Evolutionary conservation across 2,113 vertebrate species (phyloP).

Genomic region (Micronisus gabar): DNA sequence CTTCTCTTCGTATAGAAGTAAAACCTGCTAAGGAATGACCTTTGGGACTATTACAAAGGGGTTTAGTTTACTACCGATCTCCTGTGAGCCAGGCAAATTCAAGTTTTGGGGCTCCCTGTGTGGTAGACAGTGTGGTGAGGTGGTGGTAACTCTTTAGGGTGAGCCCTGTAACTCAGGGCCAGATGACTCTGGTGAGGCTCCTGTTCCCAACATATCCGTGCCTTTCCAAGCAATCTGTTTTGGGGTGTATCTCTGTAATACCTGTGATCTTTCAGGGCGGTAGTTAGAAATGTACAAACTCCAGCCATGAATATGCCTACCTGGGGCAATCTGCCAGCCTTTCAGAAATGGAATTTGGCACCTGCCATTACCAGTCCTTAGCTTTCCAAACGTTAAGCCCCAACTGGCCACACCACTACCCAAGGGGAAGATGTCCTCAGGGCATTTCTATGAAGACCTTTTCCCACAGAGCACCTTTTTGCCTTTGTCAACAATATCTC

Average conservation of each 20-base stretch:
- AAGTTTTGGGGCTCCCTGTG: neutral
- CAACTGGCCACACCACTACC: neutral
- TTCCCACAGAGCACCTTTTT: neutral
- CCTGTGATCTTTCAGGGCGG: too few species aligned
- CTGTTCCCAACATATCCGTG: fast-evolving
- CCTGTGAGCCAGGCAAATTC: neutral
- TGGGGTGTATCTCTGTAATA: neutral
- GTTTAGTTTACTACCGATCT: neutral
- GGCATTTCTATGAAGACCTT: neutral
- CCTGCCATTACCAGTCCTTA: neutral
- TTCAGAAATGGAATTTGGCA: neutral
- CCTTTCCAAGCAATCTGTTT: neutral
- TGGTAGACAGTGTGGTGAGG: fast-evolving
- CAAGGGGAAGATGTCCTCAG: neutral
- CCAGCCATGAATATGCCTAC: too few species aligned
- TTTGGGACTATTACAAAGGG: neutral
- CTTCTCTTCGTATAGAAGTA: neutral
- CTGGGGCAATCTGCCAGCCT: neutral
- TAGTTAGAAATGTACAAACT: neutral
- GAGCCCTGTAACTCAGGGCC: neutral
- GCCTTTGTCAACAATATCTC: neutral
- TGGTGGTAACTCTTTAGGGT: fast-evolving
- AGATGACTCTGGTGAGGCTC: neutral
- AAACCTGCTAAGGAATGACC: neutral
- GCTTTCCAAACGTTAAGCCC: neutral